Evolutionary conservation across 2,888 invertebrate genomes (phyloP).

Genomic region (Microctonus brassicae): DNA sequence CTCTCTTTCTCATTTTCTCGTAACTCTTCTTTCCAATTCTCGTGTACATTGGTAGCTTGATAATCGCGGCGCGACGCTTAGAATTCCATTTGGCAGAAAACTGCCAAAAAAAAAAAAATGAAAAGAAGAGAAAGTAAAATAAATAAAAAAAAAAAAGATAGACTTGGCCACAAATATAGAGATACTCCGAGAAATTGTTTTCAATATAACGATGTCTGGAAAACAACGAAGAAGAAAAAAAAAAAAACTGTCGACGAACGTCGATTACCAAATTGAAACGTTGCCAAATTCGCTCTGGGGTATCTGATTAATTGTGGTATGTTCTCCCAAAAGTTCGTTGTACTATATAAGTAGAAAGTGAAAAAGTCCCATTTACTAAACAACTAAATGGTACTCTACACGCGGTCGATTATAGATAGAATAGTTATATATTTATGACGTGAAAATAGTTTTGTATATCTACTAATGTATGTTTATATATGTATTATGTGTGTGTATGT

Average conservation of each 20-base stretch:
- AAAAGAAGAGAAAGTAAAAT: background rate
- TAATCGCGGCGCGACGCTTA: background rate
- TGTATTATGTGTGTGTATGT: background rate
- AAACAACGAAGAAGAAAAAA: background rate
- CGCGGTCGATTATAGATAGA: background rate
- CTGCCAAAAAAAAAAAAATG: constrained; percentile 23
- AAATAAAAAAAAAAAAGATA: background rate
- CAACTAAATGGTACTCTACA: background rate
- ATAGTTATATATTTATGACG: constrained; percentile 15
- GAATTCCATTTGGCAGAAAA: constrained; percentile 2
- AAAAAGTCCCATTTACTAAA: background rate
- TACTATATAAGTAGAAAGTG: background rate
- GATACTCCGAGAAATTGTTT: constrained; percentile 27
- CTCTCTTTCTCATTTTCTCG: constrained; percentile 20
- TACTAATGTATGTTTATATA: background rate
- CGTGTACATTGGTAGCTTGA: background rate
- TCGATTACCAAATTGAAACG: constrained; percentile 39
- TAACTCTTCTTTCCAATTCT: background rate
- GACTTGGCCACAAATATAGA: constrained; percentile 24
- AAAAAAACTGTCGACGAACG: constrained; percentile 13
- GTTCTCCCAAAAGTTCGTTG: constrained; percentile 23
- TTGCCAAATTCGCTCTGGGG: constrained; percentile 29
- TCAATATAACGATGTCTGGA: constrained; percentile 9
- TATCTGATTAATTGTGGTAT: constrained; percentile 32
- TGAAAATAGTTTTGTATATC: background rate